phyloP scores from a whole-genome alignment of 2,888 invertebrate species.

The Epistrophe eligans region DNA sequence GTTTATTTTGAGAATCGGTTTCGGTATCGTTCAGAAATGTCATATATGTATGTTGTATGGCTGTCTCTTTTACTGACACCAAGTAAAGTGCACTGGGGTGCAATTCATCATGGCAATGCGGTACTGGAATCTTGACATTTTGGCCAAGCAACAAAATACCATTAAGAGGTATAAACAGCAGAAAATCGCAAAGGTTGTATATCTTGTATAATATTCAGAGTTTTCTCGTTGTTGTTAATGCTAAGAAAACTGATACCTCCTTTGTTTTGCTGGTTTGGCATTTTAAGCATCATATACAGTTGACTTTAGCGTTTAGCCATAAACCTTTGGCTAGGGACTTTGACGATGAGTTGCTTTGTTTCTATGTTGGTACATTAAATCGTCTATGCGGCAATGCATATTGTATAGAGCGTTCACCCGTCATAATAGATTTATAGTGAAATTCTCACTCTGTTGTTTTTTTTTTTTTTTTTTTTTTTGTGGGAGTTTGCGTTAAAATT shows the following conservation, averaged over 20 bases:
- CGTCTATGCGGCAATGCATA: not conserved
- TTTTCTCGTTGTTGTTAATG: slow-evolving; percentile 2
- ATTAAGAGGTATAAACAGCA: slow-evolving; percentile 5
- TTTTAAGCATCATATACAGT: not conserved
- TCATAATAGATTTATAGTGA: not conserved
- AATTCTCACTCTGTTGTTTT: not conserved
- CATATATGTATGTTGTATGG: slow-evolving; percentile 27
- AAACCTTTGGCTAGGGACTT: not conserved
- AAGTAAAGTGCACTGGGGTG: slow-evolving; percentile 24
- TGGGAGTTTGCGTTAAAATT: not conserved
- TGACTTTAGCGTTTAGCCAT: slow-evolving; percentile 7
- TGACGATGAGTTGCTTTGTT: slow-evolving; percentile 1
- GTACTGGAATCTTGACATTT: slow-evolving; percentile 40
- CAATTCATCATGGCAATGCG: slow-evolving; percentile 51
- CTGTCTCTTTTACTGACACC: slow-evolving; percentile 44
- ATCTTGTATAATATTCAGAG: not conserved
- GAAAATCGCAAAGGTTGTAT: slow-evolving; percentile 6
- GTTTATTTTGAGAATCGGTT: slow-evolving; percentile 1
- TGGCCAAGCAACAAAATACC: not conserved
- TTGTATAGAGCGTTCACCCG: not conserved
- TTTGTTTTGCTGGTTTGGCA: not conserved
- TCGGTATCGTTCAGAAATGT: slow-evolving; percentile 52
- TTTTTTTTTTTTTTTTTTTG: not conserved
- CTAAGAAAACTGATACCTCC: not conserved
- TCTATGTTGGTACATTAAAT: not conserved